Percentiles rank a stretch among this genome's conserved stretches.
phyloP scores from a whole-genome alignment of 2,888 invertebrate genomes.

The Trilocha varians region DNA sequence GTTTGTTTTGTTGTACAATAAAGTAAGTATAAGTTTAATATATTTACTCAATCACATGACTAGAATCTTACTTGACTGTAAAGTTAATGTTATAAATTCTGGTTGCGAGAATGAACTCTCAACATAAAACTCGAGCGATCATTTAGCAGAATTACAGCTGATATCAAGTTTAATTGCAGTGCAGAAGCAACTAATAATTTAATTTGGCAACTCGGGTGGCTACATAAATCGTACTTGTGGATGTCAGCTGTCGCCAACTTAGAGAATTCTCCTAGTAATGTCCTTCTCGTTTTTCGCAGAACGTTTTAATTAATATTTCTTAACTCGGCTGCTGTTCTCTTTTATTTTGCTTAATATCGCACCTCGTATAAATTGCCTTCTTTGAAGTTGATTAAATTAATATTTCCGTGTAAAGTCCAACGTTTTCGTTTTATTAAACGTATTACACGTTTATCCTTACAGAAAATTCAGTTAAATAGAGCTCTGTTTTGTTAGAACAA shows the following conservation, averaged over 20 bases:
- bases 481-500: too few relatives aligned
- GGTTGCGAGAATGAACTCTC: slow-evolving; percentile 8
- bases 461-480: background rate
- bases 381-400: background rate
- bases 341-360: slow-evolving; percentile 15
- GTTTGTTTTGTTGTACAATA: too few relatives aligned
- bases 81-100: too few relatives aligned
- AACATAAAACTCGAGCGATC: background rate
- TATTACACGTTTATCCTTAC: background rate
- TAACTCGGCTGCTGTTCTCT: slow-evolving; percentile 30
- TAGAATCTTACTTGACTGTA: too few relatives aligned
- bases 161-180: slow-evolving; percentile 61
- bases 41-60: too few relatives aligned
- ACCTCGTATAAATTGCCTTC: background rate
- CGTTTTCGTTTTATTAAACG: slow-evolving; percentile 1
- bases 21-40: too few relatives aligned
- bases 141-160: slow-evolving; percentile 28
- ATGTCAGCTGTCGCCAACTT: slow-evolving; percentile 69
- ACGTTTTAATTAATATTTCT: slow-evolving; percentile 68
- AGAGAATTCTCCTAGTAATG: slow-evolving; percentile 64
- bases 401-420: background rate
- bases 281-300: slow-evolving; percentile 62
- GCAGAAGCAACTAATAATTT: slow-evolving; percentile 62
- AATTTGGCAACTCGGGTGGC: slow-evolving; percentile 53
- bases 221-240: slow-evolving; percentile 66